Evolutionary conservation across 2,797 vertebrate genomes (phyloP).

Genomic region (Enteromius anoplus): DNA sequence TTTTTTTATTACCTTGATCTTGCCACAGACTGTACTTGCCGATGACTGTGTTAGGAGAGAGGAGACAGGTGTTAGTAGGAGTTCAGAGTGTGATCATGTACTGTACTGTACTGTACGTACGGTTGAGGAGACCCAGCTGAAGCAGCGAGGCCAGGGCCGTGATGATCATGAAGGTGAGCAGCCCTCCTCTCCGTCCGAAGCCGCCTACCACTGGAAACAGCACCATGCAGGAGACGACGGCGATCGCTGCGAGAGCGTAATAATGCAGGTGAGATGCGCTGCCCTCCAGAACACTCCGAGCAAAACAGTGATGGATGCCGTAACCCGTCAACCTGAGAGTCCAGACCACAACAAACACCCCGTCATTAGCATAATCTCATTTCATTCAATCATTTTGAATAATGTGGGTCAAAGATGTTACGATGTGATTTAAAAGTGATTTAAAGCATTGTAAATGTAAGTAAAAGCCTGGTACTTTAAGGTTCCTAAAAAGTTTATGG

Average conservation of each 20-base stretch:
- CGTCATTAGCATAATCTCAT: no score
- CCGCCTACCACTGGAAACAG: conserved; percentile 89
- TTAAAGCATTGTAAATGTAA: no score
- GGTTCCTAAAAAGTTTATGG: no score
- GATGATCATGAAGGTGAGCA: conserved; percentile 96
- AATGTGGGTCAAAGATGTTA: no score
- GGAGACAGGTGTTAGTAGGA: background rate
- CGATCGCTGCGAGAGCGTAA: conserved; percentile 91
- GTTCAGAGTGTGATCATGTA: background rate
- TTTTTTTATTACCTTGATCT: conserved; percentile 71
- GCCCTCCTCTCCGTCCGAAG: conserved; percentile 91
- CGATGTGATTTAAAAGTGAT: no score
- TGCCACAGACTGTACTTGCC: conserved; percentile 82
- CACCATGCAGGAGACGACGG: conserved; percentile 90
- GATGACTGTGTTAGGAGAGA: conserved; percentile 69
- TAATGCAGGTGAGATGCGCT: conserved; percentile 86
- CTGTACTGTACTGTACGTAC: conserved; percentile 76
- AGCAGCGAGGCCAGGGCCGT: conserved; percentile 92
- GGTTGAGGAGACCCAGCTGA: conserved; percentile 93
- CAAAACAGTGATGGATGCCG: conserved; percentile 97
- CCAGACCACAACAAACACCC: background rate
- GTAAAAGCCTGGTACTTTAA: no score
- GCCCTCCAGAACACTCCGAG: conserved; percentile 88
- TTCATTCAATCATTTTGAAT: background rate
- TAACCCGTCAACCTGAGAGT: conserved; percentile 87